Percentiles rank a stretch among this genome's conserved stretches.
Evolutionary conservation across 2,888 invertebrate species (phyloP).

Genomic region (Yponomeuta plumbellus): DNA sequence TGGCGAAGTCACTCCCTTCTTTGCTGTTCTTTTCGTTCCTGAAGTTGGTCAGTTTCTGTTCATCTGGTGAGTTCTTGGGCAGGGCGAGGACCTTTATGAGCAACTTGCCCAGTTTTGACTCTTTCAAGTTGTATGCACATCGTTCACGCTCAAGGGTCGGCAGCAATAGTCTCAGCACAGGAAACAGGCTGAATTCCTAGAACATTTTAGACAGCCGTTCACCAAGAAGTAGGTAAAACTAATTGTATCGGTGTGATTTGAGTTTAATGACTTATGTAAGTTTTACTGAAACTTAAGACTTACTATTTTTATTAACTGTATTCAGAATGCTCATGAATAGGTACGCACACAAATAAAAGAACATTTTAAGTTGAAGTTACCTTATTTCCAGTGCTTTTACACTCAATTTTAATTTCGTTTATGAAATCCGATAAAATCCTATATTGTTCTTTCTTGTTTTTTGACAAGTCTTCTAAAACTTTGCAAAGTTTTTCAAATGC

Average conservation of each 20-base stretch:
- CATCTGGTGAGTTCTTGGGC: constrained; percentile 76
- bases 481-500: constrained; percentile 75
- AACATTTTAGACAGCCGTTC: constrained; percentile 28
- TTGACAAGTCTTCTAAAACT: constrained; percentile 78
- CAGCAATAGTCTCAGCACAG: constrained; percentile 85
- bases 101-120: constrained; percentile 82
- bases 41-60: constrained; percentile 51
- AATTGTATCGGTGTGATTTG: no score
- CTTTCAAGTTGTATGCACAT: constrained; percentile 89
- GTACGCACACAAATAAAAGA: constrained; percentile 15
- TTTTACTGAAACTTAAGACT: no score
- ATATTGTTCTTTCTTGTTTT: constrained; percentile 63
- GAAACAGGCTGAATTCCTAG: constrained; percentile 79
- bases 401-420: constrained; percentile 58
- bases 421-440: constrained; percentile 66
- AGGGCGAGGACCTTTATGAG: constrained; percentile 87
- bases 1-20: constrained; percentile 85
- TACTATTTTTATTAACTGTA: no score
- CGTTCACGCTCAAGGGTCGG: constrained; percentile 88
- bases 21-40: constrained; percentile 65
- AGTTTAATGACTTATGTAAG: no score
- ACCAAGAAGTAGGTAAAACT: no score
- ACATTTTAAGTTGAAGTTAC: constrained; percentile 10
- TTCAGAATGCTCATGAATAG: no score
- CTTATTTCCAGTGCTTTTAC: constrained; percentile 24